Evolutionary conservation across 53 echinoderm and acorn worm species (phyloP).

Genomic region (Pentamera pediparva): DNA sequence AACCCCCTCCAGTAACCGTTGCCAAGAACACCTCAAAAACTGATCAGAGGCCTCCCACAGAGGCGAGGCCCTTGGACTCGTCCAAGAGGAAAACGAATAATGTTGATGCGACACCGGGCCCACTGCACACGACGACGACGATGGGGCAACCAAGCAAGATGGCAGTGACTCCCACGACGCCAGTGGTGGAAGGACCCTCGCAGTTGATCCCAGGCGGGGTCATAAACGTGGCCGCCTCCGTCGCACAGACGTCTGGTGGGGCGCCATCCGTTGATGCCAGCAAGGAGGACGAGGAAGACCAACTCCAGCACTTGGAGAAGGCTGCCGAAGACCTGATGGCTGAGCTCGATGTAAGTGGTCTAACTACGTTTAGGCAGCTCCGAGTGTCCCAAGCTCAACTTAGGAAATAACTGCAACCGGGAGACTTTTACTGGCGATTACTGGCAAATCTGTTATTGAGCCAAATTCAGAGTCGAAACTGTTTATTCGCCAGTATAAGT

Average conservation of each 20-base stretch:
- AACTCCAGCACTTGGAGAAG: conserved; percentile 79
- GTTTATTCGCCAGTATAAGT: no score
- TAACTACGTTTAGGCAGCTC: background rate
- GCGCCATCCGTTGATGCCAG: conserved; percentile 5
- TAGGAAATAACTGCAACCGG: no score
- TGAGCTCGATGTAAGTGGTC: conserved; percentile 40
- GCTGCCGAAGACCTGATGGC: conserved; percentile 88
- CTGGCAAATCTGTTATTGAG: no score
- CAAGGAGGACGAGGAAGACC: conserved; percentile 77
- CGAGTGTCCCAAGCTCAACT: background rate
- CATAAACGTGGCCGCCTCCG: conserved; percentile 22
- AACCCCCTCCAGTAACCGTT: no score
- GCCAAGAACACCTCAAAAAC: no score
- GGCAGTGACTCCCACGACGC: background rate
- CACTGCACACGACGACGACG: background rate
- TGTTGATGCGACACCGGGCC: conserved; percentile 3
- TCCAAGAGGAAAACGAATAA: background rate
- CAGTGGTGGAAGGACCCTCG: conserved; percentile 36
- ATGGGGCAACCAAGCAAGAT: background rate
- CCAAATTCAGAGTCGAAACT: no score
- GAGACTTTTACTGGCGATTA: no score
- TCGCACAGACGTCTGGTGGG: conserved; percentile 8
- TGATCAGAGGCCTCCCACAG: no score
- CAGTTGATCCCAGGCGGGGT: conserved; percentile 56
- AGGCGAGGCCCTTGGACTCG: no score